These are phyloP conservation scores for Sprattus sprattus DNA, from an alignment of 2,113 vertebrate genomes.

Conservation along the genomic window DNA sequence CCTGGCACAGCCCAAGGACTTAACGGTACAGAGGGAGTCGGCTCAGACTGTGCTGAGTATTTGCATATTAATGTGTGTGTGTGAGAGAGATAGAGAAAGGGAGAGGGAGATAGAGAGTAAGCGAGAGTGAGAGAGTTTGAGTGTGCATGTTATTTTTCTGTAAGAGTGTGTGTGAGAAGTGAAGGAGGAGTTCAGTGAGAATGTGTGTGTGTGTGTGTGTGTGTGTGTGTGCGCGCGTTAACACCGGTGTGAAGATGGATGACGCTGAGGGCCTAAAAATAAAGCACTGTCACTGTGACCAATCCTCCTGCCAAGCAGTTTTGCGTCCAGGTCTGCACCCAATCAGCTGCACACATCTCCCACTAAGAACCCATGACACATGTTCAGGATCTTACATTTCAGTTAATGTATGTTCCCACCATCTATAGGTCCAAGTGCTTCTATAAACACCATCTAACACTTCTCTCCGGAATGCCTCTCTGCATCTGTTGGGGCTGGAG, in stretches of 20 bases:
- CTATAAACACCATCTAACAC: too few relatives aligned
- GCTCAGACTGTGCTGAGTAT: neutral
- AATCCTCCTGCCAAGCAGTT: neutral
- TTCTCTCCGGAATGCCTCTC: neutral
- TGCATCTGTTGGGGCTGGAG: neutral
- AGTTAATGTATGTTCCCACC: neutral
- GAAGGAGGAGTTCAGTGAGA: neutral
- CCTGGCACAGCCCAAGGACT: neutral
- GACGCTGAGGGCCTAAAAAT: neutral
- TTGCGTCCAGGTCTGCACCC: neutral
- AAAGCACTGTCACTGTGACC: neutral
- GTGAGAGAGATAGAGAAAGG: conserved; percentile 10
- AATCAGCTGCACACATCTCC: neutral
- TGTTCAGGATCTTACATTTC: neutral
- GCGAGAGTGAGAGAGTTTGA: conserved; percentile 13
- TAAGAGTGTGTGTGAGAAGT: neutral
- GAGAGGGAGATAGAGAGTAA: too few relatives aligned
- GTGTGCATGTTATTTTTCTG: neutral
- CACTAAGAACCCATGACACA: neutral
- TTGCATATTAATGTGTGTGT: neutral
- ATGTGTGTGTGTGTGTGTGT: neutral
- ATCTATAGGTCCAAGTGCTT: neutral
- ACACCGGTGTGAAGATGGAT: neutral
- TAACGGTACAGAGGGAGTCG: neutral
- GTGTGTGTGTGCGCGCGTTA: neutral